Conservation (phyloP, 2,797 vertebrate species). For the Poeciliopsis presidionis region DNA sequence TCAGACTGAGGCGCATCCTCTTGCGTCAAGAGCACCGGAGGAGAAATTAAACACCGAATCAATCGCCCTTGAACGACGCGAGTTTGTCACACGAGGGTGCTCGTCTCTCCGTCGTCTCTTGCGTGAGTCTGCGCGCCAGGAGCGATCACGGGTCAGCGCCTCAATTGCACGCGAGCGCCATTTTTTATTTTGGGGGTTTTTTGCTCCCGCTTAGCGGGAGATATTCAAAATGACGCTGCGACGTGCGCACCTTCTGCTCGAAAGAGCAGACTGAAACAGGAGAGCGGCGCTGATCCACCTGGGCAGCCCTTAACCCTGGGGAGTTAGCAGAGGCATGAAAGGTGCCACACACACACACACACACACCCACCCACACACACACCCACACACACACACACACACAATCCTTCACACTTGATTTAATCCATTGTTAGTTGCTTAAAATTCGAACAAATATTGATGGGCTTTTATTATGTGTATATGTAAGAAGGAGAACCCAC, state of each 20-base stretch:
- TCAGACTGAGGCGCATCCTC: slow-evolving; percentile 71
- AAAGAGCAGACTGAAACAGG: slow-evolving; percentile 25
- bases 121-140: slow-evolving; percentile 30
- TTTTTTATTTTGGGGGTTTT: background rate
- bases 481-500: background rate
- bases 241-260: slow-evolving; percentile 24
- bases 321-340: slow-evolving; percentile 3
- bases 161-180: slow-evolving; percentile 41
- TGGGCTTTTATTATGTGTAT: background rate
- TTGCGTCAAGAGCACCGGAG: slow-evolving; percentile 64
- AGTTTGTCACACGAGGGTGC: slow-evolving; percentile 42
- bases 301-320: slow-evolving; percentile 37
- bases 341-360: background rate
- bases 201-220: slow-evolving; percentile 44
- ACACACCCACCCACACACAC: rapidly evolving
- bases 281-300: slow-evolving; percentile 50
- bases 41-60: slow-evolving; percentile 81
- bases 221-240: slow-evolving; percentile 27
- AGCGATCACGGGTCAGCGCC: slow-evolving; percentile 54
- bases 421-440: background rate
- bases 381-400: background rate
- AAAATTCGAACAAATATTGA: background rate
- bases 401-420: background rate
- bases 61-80: slow-evolving; percentile 71
- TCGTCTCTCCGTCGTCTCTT: slow-evolving; percentile 33